Conservation (phyloP, 2,797 vertebrate genomes). For the Ctenochaetus hawaiiensis region DNA sequence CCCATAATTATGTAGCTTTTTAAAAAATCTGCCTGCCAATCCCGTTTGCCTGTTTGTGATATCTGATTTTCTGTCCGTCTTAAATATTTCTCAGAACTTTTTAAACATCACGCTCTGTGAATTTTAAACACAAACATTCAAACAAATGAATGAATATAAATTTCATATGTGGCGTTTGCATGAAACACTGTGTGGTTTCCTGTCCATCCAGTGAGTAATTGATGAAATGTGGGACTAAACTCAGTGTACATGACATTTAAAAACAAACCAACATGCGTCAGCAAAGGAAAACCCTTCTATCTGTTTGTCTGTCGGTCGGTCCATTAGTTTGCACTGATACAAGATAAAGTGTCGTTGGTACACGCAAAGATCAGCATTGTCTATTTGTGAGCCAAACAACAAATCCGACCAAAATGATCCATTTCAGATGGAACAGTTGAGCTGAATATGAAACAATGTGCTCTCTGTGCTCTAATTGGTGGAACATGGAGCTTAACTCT, state of each 20-base stretch:
- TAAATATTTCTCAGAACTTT: conserved; percentile 22
- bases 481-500: conserved; percentile 74
- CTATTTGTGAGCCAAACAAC: conserved; percentile 56
- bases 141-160: conserved; percentile 40
- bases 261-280: conserved; percentile 34
- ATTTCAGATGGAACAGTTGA: conserved; percentile 68
- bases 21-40: conserved; percentile 9
- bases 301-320: not conserved
- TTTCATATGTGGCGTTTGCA: conserved; percentile 23
- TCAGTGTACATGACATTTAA: conserved; percentile 26
- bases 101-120: conserved; percentile 12
- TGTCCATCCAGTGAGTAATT: conserved; percentile 32
- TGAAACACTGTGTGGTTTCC: conserved; percentile 44
- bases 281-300: not conserved
- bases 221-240: conserved; percentile 50
- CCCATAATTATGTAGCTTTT: conserved; percentile 14
- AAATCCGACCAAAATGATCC: conserved; percentile 64
- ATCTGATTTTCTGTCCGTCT: conserved; percentile 23
- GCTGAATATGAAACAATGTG: conserved; percentile 71
- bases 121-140: conserved; percentile 47
- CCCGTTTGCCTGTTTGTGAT: not conserved
- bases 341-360: conserved; percentile 38
- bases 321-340: conserved; percentile 39
- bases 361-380: conserved; percentile 40
- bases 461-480: conserved; percentile 74